Percentiles rank a stretch among this genome's conserved stretches.
Evolutionary conservation across 2,888 invertebrate species (phyloP).

Genomic region (Melanchra persicariae): DNA sequence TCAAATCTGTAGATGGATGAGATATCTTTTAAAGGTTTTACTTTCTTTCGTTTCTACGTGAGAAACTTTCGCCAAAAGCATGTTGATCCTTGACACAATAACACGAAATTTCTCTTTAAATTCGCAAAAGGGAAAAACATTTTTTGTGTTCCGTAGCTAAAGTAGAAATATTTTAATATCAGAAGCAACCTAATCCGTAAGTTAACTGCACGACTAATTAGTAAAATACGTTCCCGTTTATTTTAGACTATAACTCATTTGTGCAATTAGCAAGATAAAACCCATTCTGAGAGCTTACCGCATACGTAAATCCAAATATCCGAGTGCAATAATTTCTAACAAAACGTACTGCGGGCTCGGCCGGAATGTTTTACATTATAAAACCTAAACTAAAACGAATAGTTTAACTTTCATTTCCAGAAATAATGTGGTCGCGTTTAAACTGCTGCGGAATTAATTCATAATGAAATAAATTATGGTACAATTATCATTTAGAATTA

Average conservation of each 20-base stretch:
- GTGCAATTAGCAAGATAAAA: slow-evolving; percentile 67
- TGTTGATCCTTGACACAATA: slow-evolving; percentile 57
- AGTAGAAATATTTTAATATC: slow-evolving; percentile 28
- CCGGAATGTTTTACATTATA: slow-evolving; percentile 55
- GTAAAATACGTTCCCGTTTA: slow-evolving; percentile 66
- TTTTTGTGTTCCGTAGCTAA: neutral
- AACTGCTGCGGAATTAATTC: slow-evolving; percentile 13
- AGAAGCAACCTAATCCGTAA: slow-evolving; percentile 35
- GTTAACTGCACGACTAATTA: slow-evolving; percentile 58
- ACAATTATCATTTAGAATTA: slow-evolving; percentile 39
- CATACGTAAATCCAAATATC: slow-evolving; percentile 60
- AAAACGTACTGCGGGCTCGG: slow-evolving; percentile 46
- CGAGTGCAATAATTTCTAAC: slow-evolving; percentile 57
- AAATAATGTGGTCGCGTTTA: slow-evolving; percentile 28
- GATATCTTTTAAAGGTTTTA: slow-evolving; percentile 69
- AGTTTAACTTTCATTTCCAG: slow-evolving; percentile 49
- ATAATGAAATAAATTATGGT: slow-evolving; percentile 5
- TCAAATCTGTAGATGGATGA: slow-evolving; percentile 60
- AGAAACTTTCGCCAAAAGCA: slow-evolving; percentile 73
- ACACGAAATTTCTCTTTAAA: slow-evolving; percentile 58
- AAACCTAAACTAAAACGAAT: slow-evolving; percentile 44
- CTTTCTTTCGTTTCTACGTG: slow-evolving; percentile 74
- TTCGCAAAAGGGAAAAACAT: slow-evolving; percentile 22
- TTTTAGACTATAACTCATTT: slow-evolving; percentile 64
- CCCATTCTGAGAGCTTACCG: slow-evolving; percentile 61